A percentile compares a stretch with the other conserved stretches of the same genome.
Conservation (phyloP, 1,140 invertebrate genomes). For the Philotrypesis tridentata region DNA sequence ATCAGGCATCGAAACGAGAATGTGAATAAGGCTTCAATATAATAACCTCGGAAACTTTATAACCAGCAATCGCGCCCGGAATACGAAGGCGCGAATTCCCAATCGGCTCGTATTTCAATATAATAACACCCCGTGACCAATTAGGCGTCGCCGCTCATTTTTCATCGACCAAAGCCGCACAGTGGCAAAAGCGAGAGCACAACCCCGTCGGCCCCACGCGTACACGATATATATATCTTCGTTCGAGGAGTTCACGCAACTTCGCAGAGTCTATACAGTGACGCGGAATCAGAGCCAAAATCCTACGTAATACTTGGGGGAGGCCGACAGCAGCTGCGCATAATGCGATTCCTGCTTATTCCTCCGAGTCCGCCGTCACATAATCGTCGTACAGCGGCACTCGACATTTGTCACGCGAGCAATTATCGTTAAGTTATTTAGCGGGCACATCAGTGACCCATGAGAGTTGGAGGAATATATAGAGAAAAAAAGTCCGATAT, state of each 20-base stretch:
- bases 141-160: constrained; percentile 14
- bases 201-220: neutral
- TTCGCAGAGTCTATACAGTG: neutral
- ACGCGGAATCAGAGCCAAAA: neutral
- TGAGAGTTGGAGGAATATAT: neutral
- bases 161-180: constrained; percentile 8
- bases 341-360: neutral
- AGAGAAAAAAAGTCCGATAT: neutral
- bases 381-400: constrained; percentile 25
- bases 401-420: constrained; percentile 41
- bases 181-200: too few relatives aligned
- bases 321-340: neutral
- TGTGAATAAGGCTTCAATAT: constrained; percentile 16
- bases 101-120: constrained; percentile 21
- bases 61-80: neutral
- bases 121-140: neutral
- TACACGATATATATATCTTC: neutral
- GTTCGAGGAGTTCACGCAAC: neutral
- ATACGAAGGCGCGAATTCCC: constrained; percentile 8
- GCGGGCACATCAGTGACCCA: neutral
- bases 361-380: neutral
- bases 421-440: constrained; percentile 45
- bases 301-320: neutral
- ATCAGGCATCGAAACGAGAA: neutral
- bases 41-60: constrained; percentile 18